phyloP scores from a whole-genome alignment of 2,888 invertebrate genomes.

The Leptopterna dolabrata region DNA sequence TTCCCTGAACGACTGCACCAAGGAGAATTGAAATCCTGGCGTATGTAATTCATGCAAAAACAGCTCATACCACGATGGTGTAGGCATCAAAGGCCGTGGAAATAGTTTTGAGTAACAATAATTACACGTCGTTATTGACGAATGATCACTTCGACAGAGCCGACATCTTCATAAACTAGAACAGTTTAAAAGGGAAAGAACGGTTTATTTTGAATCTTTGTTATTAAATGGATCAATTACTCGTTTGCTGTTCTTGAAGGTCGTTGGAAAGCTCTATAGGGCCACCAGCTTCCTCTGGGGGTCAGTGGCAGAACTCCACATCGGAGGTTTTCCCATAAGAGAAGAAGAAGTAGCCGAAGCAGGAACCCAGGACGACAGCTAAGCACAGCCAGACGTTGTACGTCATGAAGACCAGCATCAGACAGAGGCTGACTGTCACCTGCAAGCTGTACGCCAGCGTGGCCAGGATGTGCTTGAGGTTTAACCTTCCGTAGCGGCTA shows the following conservation, averaged over 20 bases:
- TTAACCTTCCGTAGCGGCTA: constrained; percentile 16
- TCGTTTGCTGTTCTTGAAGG: neutral
- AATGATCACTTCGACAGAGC: neutral
- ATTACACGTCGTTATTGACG: too few species aligned
- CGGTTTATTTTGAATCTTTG: neutral
- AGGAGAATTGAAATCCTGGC: too few species aligned
- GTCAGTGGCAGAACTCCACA: constrained; percentile 94
- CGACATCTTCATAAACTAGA: neutral
- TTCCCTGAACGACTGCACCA: too few species aligned
- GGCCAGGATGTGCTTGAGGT: constrained; percentile 85
- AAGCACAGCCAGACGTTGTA: constrained; percentile 94
- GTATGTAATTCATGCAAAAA: neutral
- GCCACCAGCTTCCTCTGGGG: neutral
- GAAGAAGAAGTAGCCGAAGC: constrained; percentile 92
- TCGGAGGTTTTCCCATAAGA: constrained; percentile 95
- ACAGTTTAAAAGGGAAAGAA: neutral
- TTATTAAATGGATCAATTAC: neutral
- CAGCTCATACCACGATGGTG: neutral
- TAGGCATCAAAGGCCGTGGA: neutral
- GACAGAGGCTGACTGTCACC: constrained; percentile 89
- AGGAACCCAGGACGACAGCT: constrained; percentile 89
- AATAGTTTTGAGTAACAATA: neutral
- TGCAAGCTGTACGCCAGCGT: constrained; percentile 90
- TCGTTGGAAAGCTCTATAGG: constrained; percentile 38
- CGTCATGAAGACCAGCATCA: constrained; percentile 98